Conservation (phyloP, 37 sponge, comb jelly and placozoan species). For the Theonella swinhoei region DNA sequence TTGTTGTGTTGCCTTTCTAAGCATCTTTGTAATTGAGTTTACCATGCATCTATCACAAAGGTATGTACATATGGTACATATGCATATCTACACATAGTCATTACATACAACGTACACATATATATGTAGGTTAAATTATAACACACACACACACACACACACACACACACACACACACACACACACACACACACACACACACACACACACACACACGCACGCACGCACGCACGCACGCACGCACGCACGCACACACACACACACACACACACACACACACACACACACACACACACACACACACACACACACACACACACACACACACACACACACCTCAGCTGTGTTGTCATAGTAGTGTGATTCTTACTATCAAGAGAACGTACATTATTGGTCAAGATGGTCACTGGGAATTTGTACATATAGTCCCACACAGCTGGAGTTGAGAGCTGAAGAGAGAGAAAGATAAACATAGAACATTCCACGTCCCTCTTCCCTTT, state of each 20-base stretch:
- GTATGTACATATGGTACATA: too few relatives aligned
- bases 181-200: not conserved
- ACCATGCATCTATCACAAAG: too few relatives aligned
- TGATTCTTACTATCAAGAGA: constrained; percentile 56
- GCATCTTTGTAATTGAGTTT: too few relatives aligned
- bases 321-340: not conserved
- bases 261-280: constrained; percentile 1
- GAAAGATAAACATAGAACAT: not conserved
- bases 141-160: too few relatives aligned
- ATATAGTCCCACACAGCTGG: constrained; percentile 29
- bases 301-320: not conserved
- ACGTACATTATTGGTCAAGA: constrained; percentile 40
- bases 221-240: not conserved
- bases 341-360: constrained; percentile 75
- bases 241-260: not conserved
- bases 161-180: not conserved
- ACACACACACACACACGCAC: not conserved
- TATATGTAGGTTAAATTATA: too few relatives aligned
- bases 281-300: not conserved
- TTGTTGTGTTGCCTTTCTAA: too few relatives aligned
- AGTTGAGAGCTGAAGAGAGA: constrained; percentile 69
- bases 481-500: not conserved
- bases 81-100: too few relatives aligned
- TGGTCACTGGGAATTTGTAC: constrained; percentile 43
- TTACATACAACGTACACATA: too few relatives aligned